A percentile compares a stretch with the other conserved stretches of the same genome.
phyloP scores from a whole-genome alignment of 1,140 invertebrate genomes.

The Heliothis subflexa region DNA sequence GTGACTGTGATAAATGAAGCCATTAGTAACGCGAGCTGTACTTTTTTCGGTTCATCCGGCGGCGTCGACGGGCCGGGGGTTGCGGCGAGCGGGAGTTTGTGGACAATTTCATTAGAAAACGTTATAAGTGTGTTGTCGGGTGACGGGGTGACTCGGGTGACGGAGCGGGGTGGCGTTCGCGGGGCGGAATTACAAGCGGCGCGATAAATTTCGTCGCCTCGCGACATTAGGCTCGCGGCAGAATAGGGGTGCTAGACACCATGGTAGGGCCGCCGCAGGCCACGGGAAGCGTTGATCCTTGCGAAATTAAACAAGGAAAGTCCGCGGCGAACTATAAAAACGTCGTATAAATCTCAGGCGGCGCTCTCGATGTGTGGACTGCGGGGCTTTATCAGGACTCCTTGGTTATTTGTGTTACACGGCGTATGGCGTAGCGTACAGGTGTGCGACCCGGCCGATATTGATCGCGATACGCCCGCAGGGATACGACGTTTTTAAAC shows the following conservation, averaged over 20 bases:
- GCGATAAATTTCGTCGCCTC: constrained; percentile 82
- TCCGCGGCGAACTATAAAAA: constrained; percentile 75
- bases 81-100: constrained; percentile 78
- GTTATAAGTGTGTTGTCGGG: constrained; percentile 81
- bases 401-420: constrained; percentile 66
- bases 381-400: constrained; percentile 62
- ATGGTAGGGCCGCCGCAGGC: constrained; percentile 52
- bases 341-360: constrained; percentile 73
- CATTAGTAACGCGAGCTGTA: constrained; percentile 85
- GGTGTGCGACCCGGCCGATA: constrained; percentile 54
- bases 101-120: constrained; percentile 86
- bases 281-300: constrained; percentile 73
- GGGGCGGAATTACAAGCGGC: constrained; percentile 79
- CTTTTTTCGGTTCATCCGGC: constrained; percentile 84
- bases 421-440: constrained; percentile 58
- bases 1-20: constrained; percentile 86
- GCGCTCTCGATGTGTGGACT: constrained; percentile 62
- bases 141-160: constrained; percentile 73
- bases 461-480: constrained; percentile 52
- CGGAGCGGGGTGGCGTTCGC: constrained; percentile 59
- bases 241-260: constrained; percentile 66
- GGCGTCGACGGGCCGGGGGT: constrained; percentile 74
- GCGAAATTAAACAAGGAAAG: constrained; percentile 79
- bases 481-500: constrained; percentile 37
- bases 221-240: constrained; percentile 78